These are phyloP conservation scores for Xenops minutus DNA, from an alignment of 2,797 vertebrate genomes.

Conservation along the genomic window DNA sequence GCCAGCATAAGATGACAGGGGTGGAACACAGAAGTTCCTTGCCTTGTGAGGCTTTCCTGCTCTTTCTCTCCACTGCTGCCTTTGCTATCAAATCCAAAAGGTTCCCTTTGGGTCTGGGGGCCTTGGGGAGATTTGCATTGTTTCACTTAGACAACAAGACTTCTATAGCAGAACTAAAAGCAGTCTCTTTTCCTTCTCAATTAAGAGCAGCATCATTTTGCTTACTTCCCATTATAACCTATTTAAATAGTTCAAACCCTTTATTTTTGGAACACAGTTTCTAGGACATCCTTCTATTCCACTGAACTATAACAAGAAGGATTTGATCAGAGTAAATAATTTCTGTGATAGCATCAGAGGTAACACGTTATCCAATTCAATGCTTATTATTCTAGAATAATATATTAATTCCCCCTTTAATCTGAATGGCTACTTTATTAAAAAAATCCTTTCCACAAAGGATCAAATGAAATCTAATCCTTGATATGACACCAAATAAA, in stretches of 20 bases:
- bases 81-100: not conserved
- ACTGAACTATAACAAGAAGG: not conserved
- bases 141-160: not conserved
- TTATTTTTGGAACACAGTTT: not conserved
- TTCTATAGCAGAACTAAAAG: not conserved
- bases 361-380: conserved; percentile 18
- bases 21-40: not conserved
- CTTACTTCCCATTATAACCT: not conserved
- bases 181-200: not conserved
- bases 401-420: conserved; percentile 27
- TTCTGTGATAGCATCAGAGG: conserved; percentile 27
- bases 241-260: not conserved
- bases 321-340: not conserved
- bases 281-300: not conserved
- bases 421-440: conserved; percentile 38
- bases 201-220: not conserved
- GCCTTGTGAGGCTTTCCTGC: not conserved
- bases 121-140: not conserved
- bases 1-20: not conserved
- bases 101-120: rapidly evolving
- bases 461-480: conserved; percentile 37
- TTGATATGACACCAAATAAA: conserved; percentile 13
- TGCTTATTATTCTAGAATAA: conserved; percentile 11
- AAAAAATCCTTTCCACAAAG: conserved; percentile 26
- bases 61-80: not conserved